Evolutionary conservation across 2,797 vertebrate species (phyloP).

Genomic region (Argya squamiceps): DNA sequence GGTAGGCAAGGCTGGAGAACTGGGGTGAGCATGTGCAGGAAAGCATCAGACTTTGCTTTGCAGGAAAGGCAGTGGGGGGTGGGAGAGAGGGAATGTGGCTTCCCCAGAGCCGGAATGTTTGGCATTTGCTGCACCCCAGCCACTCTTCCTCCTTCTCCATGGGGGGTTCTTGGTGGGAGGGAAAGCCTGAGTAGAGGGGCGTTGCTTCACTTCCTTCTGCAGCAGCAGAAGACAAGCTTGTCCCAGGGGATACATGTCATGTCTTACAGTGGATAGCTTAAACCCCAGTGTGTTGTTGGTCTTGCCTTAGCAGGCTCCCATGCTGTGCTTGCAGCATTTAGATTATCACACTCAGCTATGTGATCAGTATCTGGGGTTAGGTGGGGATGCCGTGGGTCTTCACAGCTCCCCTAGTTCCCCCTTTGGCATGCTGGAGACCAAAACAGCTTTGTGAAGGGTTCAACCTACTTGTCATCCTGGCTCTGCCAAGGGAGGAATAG

Average conservation of each 20-base stretch:
- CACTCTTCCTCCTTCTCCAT: conserved; percentile 40
- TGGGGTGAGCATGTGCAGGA: fast-evolving
- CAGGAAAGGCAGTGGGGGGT: not conserved
- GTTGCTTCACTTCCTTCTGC: conserved; percentile 33
- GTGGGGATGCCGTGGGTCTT: not conserved
- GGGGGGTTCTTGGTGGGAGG: conserved; percentile 46
- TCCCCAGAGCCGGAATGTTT: conserved; percentile 39
- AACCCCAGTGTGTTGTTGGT: not conserved
- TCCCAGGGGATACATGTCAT: not conserved
- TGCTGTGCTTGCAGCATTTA: not conserved
- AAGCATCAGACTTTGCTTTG: not conserved
- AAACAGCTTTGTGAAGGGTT: not conserved
- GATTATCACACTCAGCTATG: not conserved
- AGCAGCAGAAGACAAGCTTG: not conserved
- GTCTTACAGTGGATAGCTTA: not conserved
- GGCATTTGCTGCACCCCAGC: conserved; percentile 49
- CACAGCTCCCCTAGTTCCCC: not conserved
- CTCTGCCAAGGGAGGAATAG: not conserved
- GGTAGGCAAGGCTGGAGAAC: not conserved
- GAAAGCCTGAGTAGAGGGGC: not conserved
- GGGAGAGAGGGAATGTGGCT: not conserved
- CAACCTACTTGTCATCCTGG: not conserved
- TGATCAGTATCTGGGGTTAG: not conserved
- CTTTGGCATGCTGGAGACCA: not conserved
- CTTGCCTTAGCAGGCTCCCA: not conserved